Base-by-base conservation (phyloP, 2,888 invertebrate genomes). In the Eupithecia subumbrata region DNA sequence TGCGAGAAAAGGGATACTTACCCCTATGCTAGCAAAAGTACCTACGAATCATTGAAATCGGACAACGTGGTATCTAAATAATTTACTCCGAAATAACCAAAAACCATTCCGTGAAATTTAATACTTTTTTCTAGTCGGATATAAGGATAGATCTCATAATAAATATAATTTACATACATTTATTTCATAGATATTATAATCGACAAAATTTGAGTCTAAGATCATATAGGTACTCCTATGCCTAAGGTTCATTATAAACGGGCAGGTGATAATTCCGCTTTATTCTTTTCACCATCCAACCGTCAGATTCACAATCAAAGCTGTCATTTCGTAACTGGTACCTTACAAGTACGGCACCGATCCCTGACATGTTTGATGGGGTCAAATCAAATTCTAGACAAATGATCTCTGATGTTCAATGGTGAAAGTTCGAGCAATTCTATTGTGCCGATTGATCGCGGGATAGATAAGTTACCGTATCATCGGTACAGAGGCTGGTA, bases 381-480 rank as follows among this genome's bases (percentile, higher is more conserved):
- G 86, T 87, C 86, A 86, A 86, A 87, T 87, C 77, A 76, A 69
- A 76, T 73, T 84, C 81, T 82, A 87, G 87, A 88, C 88, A 89
- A 90, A 90, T 88, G 85, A 77, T 76, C 77, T 79, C 75, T 78
- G 69, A 84, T 83, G 85, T 84, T 87, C 85, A 82, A 86, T 84
- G 82, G 90, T 87, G 92, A 92, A 92, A 92, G 92, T 82, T 83
- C 79, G 75, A 82, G 85, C 88, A 90, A 90, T 90, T 89, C 90
- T 84, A 91, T 92, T 92, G 92, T 92, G 82, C 83, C 87, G 90
- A 89, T 90, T 89, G 90, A 91, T 92, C 84, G 84, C 82, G 78
- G 85, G 89, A 90, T 89, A 82, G 82, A 88, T 91, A 89, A 88
- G 85, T 86, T 85, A 83, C 85, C 86, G 84, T 88, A 88, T 88